Percentiles rank a stretch among this genome's conserved stretches.
Conservation (phyloP, 2,888 invertebrate genomes). For the Amblyjoppa proteus region DNA sequence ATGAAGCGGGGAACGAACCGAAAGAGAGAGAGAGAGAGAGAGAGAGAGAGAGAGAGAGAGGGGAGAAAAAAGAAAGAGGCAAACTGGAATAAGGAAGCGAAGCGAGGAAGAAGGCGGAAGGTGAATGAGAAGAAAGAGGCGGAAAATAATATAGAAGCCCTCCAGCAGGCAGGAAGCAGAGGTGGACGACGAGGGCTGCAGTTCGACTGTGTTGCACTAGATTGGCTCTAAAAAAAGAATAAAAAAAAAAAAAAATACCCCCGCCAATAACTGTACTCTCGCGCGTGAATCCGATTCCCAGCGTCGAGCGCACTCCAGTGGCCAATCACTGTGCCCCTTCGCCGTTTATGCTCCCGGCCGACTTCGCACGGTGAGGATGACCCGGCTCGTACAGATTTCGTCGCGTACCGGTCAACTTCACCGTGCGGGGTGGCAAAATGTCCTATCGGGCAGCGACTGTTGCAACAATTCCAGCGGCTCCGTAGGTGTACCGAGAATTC, state of each 20-base stretch:
- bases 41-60: neutral
- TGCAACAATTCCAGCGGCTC: neutral
- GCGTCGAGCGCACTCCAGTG: neutral
- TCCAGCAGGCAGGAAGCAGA: conserved; percentile 64
- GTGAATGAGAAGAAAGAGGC: conserved; percentile 52
- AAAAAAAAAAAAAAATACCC: neutral
- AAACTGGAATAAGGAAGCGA: conserved; percentile 45
- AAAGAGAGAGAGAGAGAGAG: neutral
- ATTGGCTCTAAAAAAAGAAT: neutral
- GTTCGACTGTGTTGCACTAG: conserved; percentile 28
- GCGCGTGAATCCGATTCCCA: neutral
- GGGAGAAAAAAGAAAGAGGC: conserved; percentile 17
- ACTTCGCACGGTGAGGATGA: neutral
- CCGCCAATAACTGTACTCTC: neutral
- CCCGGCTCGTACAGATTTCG: neutral
- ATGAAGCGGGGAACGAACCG: conserved; percentile 26
- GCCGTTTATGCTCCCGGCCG: neutral
- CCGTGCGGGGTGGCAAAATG: neutral
- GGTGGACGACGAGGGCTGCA: conserved; percentile 51
- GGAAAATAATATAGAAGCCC: conserved; percentile 64
- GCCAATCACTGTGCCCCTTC: neutral
- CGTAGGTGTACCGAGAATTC: conserved; percentile 17
- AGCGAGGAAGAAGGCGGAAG: conserved; percentile 54
- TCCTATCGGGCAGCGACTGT: neutral
- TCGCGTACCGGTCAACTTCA: neutral